These are phyloP conservation scores for Illadopsis cleaveri DNA, from an alignment of 2,113 vertebrate species.

Conservation along the genomic window DNA sequence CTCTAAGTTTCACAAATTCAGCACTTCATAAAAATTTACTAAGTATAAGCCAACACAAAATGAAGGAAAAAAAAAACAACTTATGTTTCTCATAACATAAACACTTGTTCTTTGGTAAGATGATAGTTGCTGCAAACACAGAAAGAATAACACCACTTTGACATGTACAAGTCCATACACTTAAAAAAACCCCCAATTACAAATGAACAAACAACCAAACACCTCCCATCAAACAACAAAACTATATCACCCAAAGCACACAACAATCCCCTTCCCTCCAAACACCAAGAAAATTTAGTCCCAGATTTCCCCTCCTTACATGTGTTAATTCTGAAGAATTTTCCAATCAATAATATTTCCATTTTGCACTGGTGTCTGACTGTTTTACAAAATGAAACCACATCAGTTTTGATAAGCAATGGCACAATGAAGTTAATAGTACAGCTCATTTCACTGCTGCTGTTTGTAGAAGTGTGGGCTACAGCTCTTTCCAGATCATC, in stretches of 20 bases:
- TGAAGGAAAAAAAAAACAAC: accelerated
- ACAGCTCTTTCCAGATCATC: not conserved
- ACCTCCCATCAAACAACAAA: not conserved
- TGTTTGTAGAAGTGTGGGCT: not conserved
- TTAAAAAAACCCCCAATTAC: not conserved
- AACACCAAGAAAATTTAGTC: not conserved
- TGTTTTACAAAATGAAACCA: not conserved
- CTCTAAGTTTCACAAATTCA: not conserved
- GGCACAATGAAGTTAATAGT: not conserved
- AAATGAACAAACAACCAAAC: not conserved
- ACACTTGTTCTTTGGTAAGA: not conserved
- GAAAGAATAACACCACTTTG: not conserved
- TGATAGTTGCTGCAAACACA: not conserved
- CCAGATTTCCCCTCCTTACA: not conserved
- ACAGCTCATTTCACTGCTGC: not conserved
- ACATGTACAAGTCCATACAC: not conserved
- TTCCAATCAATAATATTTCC: not conserved
- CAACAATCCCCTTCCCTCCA: not conserved
- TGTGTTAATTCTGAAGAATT: not conserved
- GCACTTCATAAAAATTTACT: not conserved
- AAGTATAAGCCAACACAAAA: not conserved
- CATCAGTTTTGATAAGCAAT: not conserved
- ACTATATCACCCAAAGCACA: not conserved
- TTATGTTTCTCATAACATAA: not conserved
- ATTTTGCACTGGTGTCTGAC: not conserved